Percentiles rank a stretch among this genome's conserved stretches.
These are phyloP conservation scores for Drosophila subobscura DNA, from an alignment of 1,140 invertebrate genomes.

Conservation along the genomic window DNA sequence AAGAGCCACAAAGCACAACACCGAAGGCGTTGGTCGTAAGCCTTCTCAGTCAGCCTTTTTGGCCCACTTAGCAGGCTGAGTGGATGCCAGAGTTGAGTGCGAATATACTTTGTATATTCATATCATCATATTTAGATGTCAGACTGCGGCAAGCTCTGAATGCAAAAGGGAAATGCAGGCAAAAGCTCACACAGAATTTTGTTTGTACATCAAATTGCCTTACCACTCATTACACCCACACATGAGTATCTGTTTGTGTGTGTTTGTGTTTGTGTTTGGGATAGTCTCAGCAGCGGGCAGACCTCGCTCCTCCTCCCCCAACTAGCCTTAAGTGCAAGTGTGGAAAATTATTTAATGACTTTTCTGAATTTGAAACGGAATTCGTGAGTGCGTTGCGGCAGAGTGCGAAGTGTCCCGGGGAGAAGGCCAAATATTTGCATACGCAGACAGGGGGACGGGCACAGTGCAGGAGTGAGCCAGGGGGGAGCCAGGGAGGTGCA, in stretches of 20 bases:
- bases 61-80: conserved; percentile 22
- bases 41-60: conserved; percentile 19
- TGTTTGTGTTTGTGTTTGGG: not conserved
- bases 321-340: conserved; percentile 74
- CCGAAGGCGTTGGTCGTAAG: not conserved
- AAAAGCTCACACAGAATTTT: conserved; percentile 43
- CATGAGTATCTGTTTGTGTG: conserved; percentile 50
- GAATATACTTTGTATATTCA: conserved; percentile 30
- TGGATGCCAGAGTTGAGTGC: conserved; percentile 17
- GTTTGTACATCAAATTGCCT: conserved; percentile 65
- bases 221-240: conserved; percentile 45
- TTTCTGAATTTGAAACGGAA: conserved; percentile 82
- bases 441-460: conserved; percentile 40
- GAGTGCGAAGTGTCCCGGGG: conserved; percentile 26
- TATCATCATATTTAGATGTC: conserved; percentile 44
- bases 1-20: too few relatives aligned
- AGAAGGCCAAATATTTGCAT: conserved; percentile 75
- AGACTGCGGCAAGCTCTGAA: conserved; percentile 17
- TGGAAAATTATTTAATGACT: conserved; percentile 83
- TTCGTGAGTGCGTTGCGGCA: conserved; percentile 72
- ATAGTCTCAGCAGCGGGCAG: too few relatives aligned
- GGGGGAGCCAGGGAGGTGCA: not conserved
- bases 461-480: not conserved
- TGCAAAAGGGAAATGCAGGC: conserved; percentile 24
- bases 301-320: not conserved